Evolutionary conservation across 2,888 invertebrate species (phyloP).

Genomic region (Notodonta ziczac): DNA sequence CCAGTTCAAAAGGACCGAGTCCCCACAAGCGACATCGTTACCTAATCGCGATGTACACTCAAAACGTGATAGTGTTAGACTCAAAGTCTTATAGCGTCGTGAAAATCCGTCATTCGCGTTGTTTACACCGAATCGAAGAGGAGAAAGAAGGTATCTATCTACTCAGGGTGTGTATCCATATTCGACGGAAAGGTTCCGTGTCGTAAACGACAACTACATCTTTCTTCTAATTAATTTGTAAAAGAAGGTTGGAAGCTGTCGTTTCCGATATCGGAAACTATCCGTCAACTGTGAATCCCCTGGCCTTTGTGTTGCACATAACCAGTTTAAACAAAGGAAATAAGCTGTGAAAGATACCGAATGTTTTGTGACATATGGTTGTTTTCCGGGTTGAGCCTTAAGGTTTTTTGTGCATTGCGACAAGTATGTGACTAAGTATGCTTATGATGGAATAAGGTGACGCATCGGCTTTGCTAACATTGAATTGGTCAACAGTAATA

Average conservation of each 20-base stretch:
- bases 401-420: constrained; percentile 22
- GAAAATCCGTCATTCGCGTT: constrained; percentile 69
- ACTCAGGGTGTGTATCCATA: background rate
- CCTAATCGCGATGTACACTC: constrained; percentile 59
- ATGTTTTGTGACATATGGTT: constrained; percentile 5
- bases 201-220: background rate
- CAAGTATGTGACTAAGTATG: constrained; percentile 47
- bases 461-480: constrained; percentile 64
- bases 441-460: constrained; percentile 58
- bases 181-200: too few species aligned
- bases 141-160: constrained; percentile 63
- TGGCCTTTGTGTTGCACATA: constrained; percentile 5
- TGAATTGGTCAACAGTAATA: constrained; percentile 69
- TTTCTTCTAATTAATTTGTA: too few species aligned
- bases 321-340: constrained; percentile 6
- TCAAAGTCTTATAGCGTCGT: constrained; percentile 67
- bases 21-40: constrained; percentile 5
- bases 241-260: too few species aligned
- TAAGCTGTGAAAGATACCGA: background rate
- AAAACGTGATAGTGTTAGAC: constrained; percentile 63
- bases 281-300: too few species aligned
- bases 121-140: constrained; percentile 70
- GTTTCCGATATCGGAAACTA: too few species aligned
- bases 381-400: constrained; percentile 6
- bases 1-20: constrained; percentile 17